Base-by-base conservation (phyloP, 2,888 invertebrate genomes). In the Fabriciana adippe region DNA sequence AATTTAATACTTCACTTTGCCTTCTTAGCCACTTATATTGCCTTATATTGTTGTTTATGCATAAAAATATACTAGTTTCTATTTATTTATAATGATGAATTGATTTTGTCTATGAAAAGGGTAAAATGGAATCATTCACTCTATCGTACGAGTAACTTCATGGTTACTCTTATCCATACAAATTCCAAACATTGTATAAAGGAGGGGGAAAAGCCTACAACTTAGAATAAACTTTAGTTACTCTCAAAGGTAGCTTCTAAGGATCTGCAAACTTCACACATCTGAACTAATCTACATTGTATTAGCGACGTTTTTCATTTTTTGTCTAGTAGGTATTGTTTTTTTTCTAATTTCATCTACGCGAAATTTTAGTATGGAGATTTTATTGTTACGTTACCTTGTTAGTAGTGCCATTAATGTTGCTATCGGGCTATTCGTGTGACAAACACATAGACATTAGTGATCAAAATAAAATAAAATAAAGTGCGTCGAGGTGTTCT, bases 401-500 rank as follows among this genome's bases (percentile, higher is more conserved):
- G 96, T 96, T 89, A 97, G 95, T 88, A 97, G 95, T 94, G 96
- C 97, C 97, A 97, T 97, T 95, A 97, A 96, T 94, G 96, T 97
- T 95, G 97, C 97, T 95, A 97, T 96, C 93, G 97, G 97, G 97
- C 97, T 97, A 96, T 94, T 94, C 87, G 94, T 94, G 95, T 94
- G 95, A 94, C 93, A 95, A 94, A 95, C 93, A 94, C 92, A 94
- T 81, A 85, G 71, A 82, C 76, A 91, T 92, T 92, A 92, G 91
- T 92, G 82, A 89, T 81, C 76, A 83, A 87, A 78, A 77, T 73
- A 73, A 72, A 74, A 74, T 70, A 70, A 72, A 68, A 70, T 65
- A 69, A 70, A 72, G 74, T 73, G 74, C 74, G 41, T 72, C 55
- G 67, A 68, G 55, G 62, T 70, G 64, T 68, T 68, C 68, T 47